A percentile compares a stretch with the other conserved stretches of the same genome.
Evolutionary conservation across 2,113 vertebrate species (phyloP).

Genomic region (Antigone vipio): DNA sequence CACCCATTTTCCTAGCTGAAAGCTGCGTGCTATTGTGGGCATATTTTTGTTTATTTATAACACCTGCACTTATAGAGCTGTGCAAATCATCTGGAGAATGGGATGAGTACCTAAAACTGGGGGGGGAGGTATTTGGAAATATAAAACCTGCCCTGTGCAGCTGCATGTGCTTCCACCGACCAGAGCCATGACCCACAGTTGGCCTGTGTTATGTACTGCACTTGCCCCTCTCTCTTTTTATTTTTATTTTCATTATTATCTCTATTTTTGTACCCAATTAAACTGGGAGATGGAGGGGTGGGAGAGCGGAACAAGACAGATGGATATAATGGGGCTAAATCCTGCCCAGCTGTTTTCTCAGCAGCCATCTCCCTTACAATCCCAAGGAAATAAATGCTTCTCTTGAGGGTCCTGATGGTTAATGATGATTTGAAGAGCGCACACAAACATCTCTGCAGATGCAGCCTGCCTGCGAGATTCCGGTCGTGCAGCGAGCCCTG

Average conservation of each 20-base stretch:
- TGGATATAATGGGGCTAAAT: conserved; percentile 6
- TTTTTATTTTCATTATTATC: not conserved
- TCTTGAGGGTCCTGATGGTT: conserved; percentile 59
- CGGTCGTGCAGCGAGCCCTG: conserved; percentile 27
- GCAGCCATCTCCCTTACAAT: conserved; percentile 34
- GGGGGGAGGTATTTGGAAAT: not conserved
- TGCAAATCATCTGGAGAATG: not conserved
- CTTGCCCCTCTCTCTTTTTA: not conserved
- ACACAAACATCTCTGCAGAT: conserved; percentile 55
- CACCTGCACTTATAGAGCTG: not conserved
- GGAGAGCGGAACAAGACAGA: not conserved
- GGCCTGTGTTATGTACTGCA: not conserved
- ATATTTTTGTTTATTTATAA: conserved; percentile 46
- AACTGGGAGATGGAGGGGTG: not conserved
- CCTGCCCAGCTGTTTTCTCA: conserved; percentile 64
- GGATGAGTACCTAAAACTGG: not conserved
- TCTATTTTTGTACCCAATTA: not conserved
- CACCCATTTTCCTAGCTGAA: not conserved
- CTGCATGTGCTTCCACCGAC: not conserved
- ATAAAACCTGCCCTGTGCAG: conserved; percentile 6
- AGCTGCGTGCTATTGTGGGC: not conserved
- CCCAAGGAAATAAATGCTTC: conserved; percentile 40
- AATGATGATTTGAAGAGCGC: conserved; percentile 58
- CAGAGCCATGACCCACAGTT: not conserved
- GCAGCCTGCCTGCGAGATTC: conserved; percentile 35